Evolutionary conservation across 2,113 vertebrate genomes (phyloP), one percentile per base, ranked within the genome.

Genomic region (Danionella cerebrum): DNA sequence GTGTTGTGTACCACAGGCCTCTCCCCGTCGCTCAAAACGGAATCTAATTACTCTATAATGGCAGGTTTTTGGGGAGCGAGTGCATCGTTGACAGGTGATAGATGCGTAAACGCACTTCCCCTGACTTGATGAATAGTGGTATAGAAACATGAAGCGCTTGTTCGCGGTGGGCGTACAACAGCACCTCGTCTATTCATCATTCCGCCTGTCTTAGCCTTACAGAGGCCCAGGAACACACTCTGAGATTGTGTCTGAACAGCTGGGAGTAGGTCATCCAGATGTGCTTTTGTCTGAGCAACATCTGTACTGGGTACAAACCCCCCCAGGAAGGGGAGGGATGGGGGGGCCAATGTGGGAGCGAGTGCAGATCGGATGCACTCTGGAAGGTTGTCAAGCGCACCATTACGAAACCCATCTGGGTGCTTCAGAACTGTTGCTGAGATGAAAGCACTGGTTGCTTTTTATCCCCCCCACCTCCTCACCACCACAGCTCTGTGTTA

Each of bases 21-120:
- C 25, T 68, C 65, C 41, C 75, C 65, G 36, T 69, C 31, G 31
- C 70, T 67, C 70, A 70, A 51, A 70, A 62, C 48, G 42, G 63
- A 67, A 73, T 73, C 67, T 62, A 73, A 73, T 70, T 76, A 73
- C 74, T 67, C 31, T 52, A 76, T 76, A 76, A 73, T 70, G 69
- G 59, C 60, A 53, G 25, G 14, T 58, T 70, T 44, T 48, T 19
- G 60, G 48, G 48, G 50, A 52, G 67, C 5, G 59, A 3, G 55
- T 52, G 63, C 62, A 70, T 76, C 51, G 55, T 73, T 63, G 70
- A 70, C 75, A 73, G 70, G 62, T 67, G 75, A 76, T 76, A 63
- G 75, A 76, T 76, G 70, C 51, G 33, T 55, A 62, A 67, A 73
- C 63, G 60, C 75, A 70, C 67, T 63, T 24, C 51, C 48, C n/a